phyloP scores from a whole-genome alignment of 2,113 vertebrate species.

The Heteronetta atricapilla region DNA sequence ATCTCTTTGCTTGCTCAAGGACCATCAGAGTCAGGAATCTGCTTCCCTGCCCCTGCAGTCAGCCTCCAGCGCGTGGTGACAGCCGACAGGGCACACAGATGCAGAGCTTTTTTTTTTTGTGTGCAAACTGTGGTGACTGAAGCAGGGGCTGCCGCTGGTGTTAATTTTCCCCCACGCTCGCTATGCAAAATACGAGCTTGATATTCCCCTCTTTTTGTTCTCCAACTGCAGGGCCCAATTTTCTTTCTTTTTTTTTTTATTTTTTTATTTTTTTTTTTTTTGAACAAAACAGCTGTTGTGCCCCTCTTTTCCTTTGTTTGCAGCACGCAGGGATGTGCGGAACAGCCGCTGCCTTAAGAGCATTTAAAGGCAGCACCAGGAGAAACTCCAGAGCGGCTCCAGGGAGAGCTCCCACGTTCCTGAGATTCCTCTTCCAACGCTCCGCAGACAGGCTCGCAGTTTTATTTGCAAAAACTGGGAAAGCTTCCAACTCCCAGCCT shows the following conservation, averaged over 20 bases:
- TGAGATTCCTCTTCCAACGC: constrained; percentile 59
- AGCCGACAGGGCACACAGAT: neutral
- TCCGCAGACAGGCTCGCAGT: constrained; percentile 51
- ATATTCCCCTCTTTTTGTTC: neutral
- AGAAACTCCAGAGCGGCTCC: constrained; percentile 39
- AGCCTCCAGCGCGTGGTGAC: neutral
- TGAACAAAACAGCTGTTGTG: neutral
- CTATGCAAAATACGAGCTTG: neutral
- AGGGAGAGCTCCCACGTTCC: constrained; percentile 52
- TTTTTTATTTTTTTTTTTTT: neutral
- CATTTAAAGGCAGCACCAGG: constrained; percentile 10
- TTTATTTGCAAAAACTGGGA: constrained; percentile 72
- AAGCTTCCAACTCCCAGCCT: constrained; percentile 60
- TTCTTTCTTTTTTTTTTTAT: neutral
- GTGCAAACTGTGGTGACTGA: neutral
- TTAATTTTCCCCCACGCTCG: neutral
- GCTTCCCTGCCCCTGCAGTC: neutral
- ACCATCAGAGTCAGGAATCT: neutral
- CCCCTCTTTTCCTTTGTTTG: neutral
- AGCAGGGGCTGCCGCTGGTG: rapidly evolving
- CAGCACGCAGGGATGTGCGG: neutral
- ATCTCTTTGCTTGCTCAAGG: neutral
- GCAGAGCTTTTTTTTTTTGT: neutral
- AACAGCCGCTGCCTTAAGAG: neutral
- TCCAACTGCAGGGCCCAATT: neutral